Percentiles rank a stretch among this genome's conserved stretches.
phyloP scores from a whole-genome alignment of 2,888 invertebrate genomes.

The Acleris sparsana region DNA sequence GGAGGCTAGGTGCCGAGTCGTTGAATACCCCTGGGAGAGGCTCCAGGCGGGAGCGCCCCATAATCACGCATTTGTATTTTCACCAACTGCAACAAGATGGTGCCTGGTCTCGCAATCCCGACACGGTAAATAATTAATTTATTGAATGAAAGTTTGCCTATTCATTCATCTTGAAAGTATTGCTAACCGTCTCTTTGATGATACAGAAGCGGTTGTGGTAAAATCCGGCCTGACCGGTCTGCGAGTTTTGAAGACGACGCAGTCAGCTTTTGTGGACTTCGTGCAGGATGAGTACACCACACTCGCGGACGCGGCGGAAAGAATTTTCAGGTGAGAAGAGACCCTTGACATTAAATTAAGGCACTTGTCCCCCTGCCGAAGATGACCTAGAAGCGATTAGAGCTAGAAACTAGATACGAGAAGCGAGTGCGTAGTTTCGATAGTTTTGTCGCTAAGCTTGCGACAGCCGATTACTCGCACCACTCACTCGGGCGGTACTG shows the following conservation, averaged over 20 bases:
- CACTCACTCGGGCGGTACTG: no score
- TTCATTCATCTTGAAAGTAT: constrained; percentile 36
- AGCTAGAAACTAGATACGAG: no score
- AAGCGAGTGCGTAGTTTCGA: no score
- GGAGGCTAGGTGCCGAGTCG: constrained; percentile 87
- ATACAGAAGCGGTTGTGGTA: constrained; percentile 81
- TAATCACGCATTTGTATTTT: constrained; percentile 90
- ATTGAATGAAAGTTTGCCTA: not conserved
- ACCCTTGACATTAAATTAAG: no score
- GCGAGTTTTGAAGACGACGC: constrained; percentile 90
- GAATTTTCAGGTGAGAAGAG: constrained; percentile 83
- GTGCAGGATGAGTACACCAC: constrained; percentile 91
- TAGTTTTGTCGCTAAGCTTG: no score
- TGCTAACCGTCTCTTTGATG: constrained; percentile 18
- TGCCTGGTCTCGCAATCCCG: constrained; percentile 87
- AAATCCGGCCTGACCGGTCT: constrained; percentile 88
- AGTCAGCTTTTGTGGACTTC: constrained; percentile 91
- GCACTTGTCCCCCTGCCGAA: no score
- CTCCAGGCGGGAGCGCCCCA: constrained; percentile 83
- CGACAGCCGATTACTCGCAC: no score
- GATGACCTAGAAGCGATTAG: no score
- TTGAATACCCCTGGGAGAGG: constrained; percentile 91
- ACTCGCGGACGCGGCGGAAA: constrained; percentile 88
- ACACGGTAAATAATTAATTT: constrained; percentile 80
- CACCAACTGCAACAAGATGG: constrained; percentile 86